A percentile compares a stretch with the other conserved stretches of the same genome.
Evolutionary conservation across 2,113 vertebrate genomes (phyloP).

Genomic region (Mobula birostris): DNA sequence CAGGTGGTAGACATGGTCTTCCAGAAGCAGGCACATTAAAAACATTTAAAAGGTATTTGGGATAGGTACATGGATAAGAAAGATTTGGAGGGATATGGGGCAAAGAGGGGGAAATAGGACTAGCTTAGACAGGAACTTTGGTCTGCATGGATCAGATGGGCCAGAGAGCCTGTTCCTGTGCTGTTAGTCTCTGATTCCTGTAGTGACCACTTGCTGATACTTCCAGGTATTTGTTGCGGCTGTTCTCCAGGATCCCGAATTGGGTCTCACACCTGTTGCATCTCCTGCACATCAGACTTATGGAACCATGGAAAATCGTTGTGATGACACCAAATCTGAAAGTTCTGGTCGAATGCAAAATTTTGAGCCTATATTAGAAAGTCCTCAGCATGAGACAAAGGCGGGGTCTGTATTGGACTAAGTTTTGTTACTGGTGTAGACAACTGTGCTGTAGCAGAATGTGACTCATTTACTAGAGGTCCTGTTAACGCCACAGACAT

Average conservation of each 20-base stretch:
- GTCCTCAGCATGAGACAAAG: slow-evolving; percentile 57
- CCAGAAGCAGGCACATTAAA: too few species aligned
- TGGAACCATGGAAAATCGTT: slow-evolving; percentile 75
- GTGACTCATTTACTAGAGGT: too few species aligned
- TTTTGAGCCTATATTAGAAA: slow-evolving; percentile 69
- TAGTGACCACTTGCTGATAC: slow-evolving; percentile 40
- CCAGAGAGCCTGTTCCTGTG: too few species aligned
- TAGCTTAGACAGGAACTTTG: too few species aligned
- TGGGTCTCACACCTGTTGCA: slow-evolving; percentile 80
- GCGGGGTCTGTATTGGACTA: slow-evolving; percentile 67
- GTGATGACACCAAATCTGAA: slow-evolving; percentile 51
- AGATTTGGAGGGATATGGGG: too few species aligned
- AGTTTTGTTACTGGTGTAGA: slow-evolving; percentile 52
- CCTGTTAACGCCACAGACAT: not conserved
- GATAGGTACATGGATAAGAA: too few species aligned
- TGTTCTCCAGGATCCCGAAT: slow-evolving; percentile 81
- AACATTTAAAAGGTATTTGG: too few species aligned
- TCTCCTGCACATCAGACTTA: slow-evolving; percentile 87
- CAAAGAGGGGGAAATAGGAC: too few species aligned
- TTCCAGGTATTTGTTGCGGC: slow-evolving; percentile 85
- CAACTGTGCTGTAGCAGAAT: not conserved
- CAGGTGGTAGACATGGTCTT: too few species aligned
- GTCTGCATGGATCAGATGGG: too few species aligned
- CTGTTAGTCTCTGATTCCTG: too few species aligned
- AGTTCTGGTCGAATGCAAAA: slow-evolving; percentile 50